Percentiles rank a stretch among this genome's conserved stretches.
These are phyloP conservation scores for Eupeodes corollae DNA, from an alignment of 1,140 invertebrate genomes.

Conservation along the genomic window DNA sequence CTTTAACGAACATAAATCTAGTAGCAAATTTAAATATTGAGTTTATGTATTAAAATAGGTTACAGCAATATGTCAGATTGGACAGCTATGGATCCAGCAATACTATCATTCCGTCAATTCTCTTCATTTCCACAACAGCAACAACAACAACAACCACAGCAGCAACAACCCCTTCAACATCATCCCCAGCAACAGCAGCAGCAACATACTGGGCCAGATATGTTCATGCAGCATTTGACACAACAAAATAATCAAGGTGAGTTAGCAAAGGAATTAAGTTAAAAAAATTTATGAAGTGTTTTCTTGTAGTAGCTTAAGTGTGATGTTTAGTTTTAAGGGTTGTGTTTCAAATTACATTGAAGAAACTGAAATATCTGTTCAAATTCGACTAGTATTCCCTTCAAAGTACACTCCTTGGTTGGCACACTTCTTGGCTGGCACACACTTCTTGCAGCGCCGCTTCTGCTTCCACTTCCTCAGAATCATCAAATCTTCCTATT, in stretches of 20 bases:
- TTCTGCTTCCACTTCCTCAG: too few relatives aligned
- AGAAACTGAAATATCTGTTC: too few relatives aligned
- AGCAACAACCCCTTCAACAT: slow-evolving; percentile 32
- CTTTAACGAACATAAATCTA: not conserved
- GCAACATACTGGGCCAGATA: slow-evolving; percentile 1
- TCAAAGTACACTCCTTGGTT: too few relatives aligned
- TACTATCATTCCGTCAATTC: slow-evolving; percentile 34
- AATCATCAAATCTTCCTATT: too few relatives aligned
- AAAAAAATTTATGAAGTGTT: too few relatives aligned
- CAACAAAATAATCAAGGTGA: slow-evolving; percentile 19
- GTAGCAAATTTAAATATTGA: not conserved
- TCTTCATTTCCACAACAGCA: slow-evolving; percentile 31
- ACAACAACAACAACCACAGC: slow-evolving; percentile 20
- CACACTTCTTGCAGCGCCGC: too few relatives aligned
- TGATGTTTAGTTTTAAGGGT: too few relatives aligned
- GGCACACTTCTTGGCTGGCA: too few relatives aligned
- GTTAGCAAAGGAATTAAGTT: too few relatives aligned
- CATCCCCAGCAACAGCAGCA: slow-evolving; percentile 25
- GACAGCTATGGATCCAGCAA: slow-evolving; percentile 37
- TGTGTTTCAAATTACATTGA: too few relatives aligned
- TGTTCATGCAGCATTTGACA: not conserved
- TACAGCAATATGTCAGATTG: slow-evolving; percentile 28
- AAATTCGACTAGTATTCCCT: too few relatives aligned
- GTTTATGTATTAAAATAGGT: slow-evolving; percentile 9
- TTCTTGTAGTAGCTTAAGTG: too few relatives aligned